Evolutionary conservation across 2,888 invertebrate genomes (phyloP).

Genomic region (Ptilodon capucinus): DNA sequence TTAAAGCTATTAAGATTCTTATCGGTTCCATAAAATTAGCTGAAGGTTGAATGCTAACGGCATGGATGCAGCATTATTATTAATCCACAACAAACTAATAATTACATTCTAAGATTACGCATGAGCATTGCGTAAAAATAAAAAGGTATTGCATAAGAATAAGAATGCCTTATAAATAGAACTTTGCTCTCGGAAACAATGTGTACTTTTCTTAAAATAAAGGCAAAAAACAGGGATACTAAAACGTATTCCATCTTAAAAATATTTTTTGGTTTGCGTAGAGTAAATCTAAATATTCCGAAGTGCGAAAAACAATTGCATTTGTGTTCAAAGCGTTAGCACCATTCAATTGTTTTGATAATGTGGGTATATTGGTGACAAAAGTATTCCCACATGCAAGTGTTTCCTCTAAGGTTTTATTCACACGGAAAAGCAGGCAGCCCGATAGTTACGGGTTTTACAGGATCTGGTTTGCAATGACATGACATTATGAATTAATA

Average conservation of each 20-base stretch:
- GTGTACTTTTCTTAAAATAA: slow-evolving; percentile 18
- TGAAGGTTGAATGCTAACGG: slow-evolving; percentile 39
- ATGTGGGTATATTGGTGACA: neutral
- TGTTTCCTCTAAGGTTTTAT: too few relatives aligned
- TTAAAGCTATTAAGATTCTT: slow-evolving; percentile 44
- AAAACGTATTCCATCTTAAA: too few relatives aligned
- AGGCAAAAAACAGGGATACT: too few relatives aligned
- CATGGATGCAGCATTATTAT: slow-evolving; percentile 38
- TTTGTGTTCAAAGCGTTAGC: neutral
- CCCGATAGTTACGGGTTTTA: too few relatives aligned
- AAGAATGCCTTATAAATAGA: slow-evolving; percentile 40
- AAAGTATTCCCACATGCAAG: neutral
- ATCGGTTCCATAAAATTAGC: slow-evolving; percentile 50
- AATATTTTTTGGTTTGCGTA: too few relatives aligned
- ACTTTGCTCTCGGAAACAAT: slow-evolving; percentile 14
- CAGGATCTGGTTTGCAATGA: too few relatives aligned
- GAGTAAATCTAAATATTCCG: too few relatives aligned
- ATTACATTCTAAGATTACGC: slow-evolving; percentile 46
- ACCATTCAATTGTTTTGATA: neutral
- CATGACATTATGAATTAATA: too few relatives aligned
- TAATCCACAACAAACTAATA: slow-evolving; percentile 48
- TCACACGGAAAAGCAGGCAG: too few relatives aligned
- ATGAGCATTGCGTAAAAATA: too few relatives aligned
- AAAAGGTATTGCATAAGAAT: too few relatives aligned
- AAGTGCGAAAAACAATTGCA: too few relatives aligned